Conservation (phyloP, 2,113 vertebrate genomes). For the Felis catus region DNA sequence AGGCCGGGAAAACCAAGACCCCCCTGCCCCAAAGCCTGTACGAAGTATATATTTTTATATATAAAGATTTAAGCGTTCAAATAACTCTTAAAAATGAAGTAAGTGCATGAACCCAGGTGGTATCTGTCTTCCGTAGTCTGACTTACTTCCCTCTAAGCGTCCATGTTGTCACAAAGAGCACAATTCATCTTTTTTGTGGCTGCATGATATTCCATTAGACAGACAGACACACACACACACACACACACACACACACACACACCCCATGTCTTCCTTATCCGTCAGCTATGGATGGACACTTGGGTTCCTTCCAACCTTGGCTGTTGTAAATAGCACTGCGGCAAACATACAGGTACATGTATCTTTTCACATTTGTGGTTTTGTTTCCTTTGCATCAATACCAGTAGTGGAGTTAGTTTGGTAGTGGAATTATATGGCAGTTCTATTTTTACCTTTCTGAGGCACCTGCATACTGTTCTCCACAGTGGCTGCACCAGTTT, state of each 20-base stretch:
- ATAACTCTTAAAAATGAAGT: not conserved
- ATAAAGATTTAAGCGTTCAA: not conserved
- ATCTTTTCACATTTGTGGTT: not conserved
- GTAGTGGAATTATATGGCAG: not conserved
- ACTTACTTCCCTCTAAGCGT: not conserved
- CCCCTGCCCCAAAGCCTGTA: not conserved
- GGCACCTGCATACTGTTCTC: not conserved
- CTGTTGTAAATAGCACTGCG: accelerated
- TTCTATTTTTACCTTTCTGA: not conserved
- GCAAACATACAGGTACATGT: not conserved
- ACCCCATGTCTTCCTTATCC: not conserved
- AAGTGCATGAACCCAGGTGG: not conserved
- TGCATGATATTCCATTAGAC: accelerated
- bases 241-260: not conserved
- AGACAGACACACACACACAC: not conserved
- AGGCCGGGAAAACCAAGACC: not conserved
- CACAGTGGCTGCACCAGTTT: not conserved
- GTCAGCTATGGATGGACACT: not conserved
- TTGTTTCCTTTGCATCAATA: not conserved
- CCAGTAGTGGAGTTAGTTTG: no score
- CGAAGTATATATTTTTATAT: not conserved
- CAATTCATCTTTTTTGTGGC: not conserved
- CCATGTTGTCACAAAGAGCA: not conserved
- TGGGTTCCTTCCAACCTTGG: not conserved
- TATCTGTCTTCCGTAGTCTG: not conserved